Base-by-base conservation (phyloP, 2,113 vertebrate genomes). In the Pygathrix nemaeus region DNA sequence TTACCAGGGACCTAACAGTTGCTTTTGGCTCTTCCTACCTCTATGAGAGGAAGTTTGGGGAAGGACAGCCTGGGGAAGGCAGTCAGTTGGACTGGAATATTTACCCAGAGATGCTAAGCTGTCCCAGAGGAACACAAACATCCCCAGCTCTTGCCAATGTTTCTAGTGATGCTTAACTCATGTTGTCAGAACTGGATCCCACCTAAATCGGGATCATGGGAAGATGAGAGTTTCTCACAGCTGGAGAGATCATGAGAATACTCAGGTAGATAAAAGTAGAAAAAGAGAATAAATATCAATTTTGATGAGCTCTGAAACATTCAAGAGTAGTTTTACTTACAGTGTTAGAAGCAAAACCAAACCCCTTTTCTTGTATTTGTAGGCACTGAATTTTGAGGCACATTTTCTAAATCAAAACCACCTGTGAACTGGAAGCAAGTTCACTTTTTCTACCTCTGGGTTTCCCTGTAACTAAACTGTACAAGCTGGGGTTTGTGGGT, bases 101-200 rank as follows among this genome's bases (percentile, higher is more conserved):
- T 92, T 96, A 97, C 84, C 61, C 16, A 2, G 96, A 96, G 96
- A 92, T 16, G 40, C 86, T 95, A 90, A 96, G 55, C 70, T 90
- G 80, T 96, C 96, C 95, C 96, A 0, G 10, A 96, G 92, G 97
- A 96, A 88, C 23, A 59, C 57, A 97, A 92, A 94, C 88, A 97
- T 96, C 43, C 81, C 23, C 27, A 64, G 78, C 13, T 80, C 90
- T 90, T 48, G 92, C 96, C 97, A 97, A 18, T 48, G 66, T 93
- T 93, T 92, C 84, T 70, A 88, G 84, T 83, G 92, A 95, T 88
- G 96, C 96, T 95, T 88, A 95, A 92, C 80, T 96, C 76, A 30
- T 90, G 70, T 78, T 96, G 68, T 97, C 50, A 76, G 90, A 90
- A 90, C 64, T 27, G 84, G 73, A 95, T 83, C 76, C 80, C 52